Evolutionary conservation across 2,888 invertebrate genomes (phyloP), one percentile per base, ranked within the genome.

Genomic region (Protonemura montana): DNA sequence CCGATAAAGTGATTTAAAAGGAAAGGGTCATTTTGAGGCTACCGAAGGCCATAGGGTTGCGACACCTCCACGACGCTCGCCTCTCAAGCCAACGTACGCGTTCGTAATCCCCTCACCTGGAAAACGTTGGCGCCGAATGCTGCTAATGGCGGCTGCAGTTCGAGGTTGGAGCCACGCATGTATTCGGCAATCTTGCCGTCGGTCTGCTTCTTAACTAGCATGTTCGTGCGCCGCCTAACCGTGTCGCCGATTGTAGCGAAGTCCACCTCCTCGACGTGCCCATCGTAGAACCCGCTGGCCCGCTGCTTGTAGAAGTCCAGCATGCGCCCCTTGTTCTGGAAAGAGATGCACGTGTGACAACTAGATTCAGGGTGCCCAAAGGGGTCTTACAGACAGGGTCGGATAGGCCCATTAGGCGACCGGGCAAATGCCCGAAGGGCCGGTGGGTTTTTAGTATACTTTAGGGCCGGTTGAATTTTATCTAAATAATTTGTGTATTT

Each of bases 231-330:
- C 87, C 97, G 93, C 83, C 97, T 93, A n/a, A 97, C 95, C 1
- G 96, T 94, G 89, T 97, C 97, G 86, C 96, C 96, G 35, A 97
- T 95, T 29, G 95, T 94, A 21, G 77, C 59, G 90, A 97, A 97
- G 89, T 96, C 96, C 0, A 96, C 94, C 91, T 97, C 97, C 90
- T 97, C 96, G 0, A 97, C 97, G 87, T 96, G 95, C 0, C 97
- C 97, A 88, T 96, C 95, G 90, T 98, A 98, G 89, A 97, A 96
- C 89, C 97, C 97, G 89, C 96, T 96, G 0, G 96, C 96, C 89
- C 97, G 94, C 90, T 97, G 97, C 90, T 97, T 97, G 90, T 97
- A 98, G 91, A 97, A 97, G 13, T 96, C 96, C 88, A 97, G 91
- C 76, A 97, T 93, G 91, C 95, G 95, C 0, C 97, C 96, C 90